A percentile compares a stretch with the other conserved stretches of the same genome.
These are phyloP conservation scores for Tetropium fuscum DNA, from an alignment of 2,888 invertebrate genomes.

Conservation along the genomic window DNA sequence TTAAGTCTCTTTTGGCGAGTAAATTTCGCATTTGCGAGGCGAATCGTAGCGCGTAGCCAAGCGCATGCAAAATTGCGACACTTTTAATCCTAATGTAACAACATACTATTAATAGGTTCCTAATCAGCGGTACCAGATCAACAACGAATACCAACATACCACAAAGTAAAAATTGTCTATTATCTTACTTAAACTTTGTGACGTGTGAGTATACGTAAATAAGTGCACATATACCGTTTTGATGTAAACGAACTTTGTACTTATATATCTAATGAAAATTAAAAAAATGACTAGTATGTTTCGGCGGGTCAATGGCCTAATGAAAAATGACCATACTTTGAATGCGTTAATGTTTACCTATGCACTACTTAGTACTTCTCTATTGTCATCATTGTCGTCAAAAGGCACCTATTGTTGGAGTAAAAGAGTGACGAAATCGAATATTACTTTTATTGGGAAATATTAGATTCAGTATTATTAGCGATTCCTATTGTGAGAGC, in stretches of 20 bases:
- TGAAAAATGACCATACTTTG: conserved; percentile 8
- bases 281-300: conserved; percentile 15
- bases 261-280: conserved; percentile 18
- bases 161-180: too few relatives aligned
- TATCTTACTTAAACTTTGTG: too few relatives aligned
- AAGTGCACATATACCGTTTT: neutral
- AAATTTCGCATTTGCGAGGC: too few relatives aligned
- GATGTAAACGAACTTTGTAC: conserved; percentile 18
- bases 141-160: too few relatives aligned
- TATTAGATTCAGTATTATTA: conserved; percentile 6
- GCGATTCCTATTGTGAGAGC: conserved; percentile 11
- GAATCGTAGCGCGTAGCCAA: too few relatives aligned
- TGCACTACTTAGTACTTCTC: neutral
- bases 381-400: too few relatives aligned
- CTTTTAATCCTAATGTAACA: too few relatives aligned
- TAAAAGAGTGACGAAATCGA: neutral
- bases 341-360: conserved; percentile 1
- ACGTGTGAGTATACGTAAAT: neutral
- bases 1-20: too few relatives aligned
- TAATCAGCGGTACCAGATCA: too few relatives aligned
- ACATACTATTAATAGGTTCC: too few relatives aligned
- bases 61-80: too few relatives aligned
- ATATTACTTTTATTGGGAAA: conserved; percentile 11
- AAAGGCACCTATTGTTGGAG: too few relatives aligned
- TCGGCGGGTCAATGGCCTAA: conserved; percentile 12